Evolutionary conservation across 2,797 vertebrate genomes (phyloP).

Genomic region (Alca torda): DNA sequence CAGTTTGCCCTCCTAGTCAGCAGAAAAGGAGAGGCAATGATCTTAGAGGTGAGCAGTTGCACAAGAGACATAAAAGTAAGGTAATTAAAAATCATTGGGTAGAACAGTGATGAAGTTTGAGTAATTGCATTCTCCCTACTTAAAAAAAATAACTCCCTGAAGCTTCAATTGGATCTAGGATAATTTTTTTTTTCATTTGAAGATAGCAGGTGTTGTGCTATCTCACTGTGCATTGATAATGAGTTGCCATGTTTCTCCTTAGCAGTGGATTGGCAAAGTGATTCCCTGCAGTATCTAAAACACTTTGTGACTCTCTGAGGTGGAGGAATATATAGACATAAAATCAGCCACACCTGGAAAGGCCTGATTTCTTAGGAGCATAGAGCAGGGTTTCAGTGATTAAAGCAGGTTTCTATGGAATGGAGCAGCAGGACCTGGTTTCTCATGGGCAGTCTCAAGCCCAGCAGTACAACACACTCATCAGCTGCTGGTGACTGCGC

Average conservation of each 20-base stretch:
- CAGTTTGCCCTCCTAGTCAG: neutral
- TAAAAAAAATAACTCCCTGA: conserved; percentile 49
- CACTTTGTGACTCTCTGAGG: neutral
- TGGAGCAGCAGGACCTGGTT: neutral
- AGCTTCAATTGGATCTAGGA: neutral
- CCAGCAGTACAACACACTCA: neutral
- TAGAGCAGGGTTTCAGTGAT: neutral
- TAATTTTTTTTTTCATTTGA: neutral
- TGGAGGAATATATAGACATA: neutral
- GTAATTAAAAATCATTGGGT: conserved; percentile 64
- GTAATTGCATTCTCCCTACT: conserved; percentile 46
- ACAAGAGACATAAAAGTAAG: conserved; percentile 44
- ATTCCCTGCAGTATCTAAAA: neutral
- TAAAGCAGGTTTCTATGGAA: neutral
- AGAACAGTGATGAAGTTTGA: conserved; percentile 57
- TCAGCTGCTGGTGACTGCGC: neutral
- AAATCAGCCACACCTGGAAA: neutral
- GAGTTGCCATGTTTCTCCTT: neutral
- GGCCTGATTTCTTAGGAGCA: neutral
- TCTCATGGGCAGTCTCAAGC: neutral
- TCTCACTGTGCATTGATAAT: neutral
- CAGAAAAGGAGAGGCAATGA: conserved; percentile 13
- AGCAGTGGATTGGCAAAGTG: neutral
- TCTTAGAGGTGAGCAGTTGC: conserved; percentile 27
- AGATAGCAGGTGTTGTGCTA: conserved; percentile 9